Percentiles rank a stretch among this genome's conserved stretches.
These are phyloP conservation scores for Turritopsis rubra DNA, from an alignment of 30 jellyfish, hydroid and myxozoan species.

Conservation along the genomic window DNA sequence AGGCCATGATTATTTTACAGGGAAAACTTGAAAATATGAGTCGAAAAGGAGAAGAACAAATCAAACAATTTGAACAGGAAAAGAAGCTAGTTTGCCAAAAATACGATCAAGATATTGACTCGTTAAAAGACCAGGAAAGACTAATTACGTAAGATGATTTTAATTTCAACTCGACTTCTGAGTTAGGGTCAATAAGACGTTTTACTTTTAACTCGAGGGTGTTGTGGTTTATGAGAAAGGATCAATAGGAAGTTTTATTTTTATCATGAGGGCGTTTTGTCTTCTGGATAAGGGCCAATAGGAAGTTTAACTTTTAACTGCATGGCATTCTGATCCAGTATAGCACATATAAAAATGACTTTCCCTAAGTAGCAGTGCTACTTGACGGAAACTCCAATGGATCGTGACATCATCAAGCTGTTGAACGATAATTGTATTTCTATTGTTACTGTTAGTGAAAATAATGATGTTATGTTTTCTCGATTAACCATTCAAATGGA, in stretches of 20 bases:
- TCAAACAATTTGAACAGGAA: background rate
- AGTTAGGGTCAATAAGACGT: no score
- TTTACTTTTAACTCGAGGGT: no score
- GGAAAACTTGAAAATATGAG: background rate
- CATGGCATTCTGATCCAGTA: no score
- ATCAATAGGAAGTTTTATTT: background rate
- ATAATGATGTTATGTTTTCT: background rate
- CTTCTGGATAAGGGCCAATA: background rate
- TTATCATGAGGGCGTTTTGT: background rate
- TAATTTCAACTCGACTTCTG: no score
- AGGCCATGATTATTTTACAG: no score
- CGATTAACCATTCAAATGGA: slow-evolving; percentile 5
- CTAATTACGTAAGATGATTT: background rate
- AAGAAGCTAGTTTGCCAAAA: background rate
- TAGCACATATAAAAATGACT: no score
- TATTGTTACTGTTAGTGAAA: slow-evolving; percentile 18
- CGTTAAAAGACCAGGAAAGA: background rate
- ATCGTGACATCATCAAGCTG: no score
- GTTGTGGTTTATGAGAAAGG: no score
- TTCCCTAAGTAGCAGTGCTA: no score
- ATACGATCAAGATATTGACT: background rate
- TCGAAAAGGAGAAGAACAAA: background rate
- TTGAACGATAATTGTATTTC: no score
- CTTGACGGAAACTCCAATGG: no score
- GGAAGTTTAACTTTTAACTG: no score